Conservation (phyloP, 1,140 invertebrate genomes). For the Drosophila leontia region DNA sequence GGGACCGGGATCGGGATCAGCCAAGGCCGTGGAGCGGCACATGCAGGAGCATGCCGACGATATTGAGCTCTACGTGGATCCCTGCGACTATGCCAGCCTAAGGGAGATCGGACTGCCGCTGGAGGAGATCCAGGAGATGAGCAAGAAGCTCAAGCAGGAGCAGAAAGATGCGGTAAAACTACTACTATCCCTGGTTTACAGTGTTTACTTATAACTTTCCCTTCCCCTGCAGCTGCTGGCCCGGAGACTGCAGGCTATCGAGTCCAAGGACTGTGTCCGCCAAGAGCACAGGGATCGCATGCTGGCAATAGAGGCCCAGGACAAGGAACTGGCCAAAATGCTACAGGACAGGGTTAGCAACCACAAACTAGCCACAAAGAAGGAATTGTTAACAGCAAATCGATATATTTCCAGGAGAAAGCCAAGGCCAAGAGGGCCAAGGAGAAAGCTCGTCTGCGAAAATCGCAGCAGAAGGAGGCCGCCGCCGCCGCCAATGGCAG, state of each 20-base stretch:
- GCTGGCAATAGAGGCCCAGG: conserved; percentile 95
- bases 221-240: conserved; percentile 84
- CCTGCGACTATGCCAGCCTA: conserved; percentile 79
- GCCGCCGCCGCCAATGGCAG: conserved; percentile 80
- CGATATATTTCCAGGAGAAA: conserved; percentile 86
- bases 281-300: conserved; percentile 86
- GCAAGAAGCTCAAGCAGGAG: conserved; percentile 87
- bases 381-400: too few relatives aligned
- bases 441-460: conserved; percentile 88
- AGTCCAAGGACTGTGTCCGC: conserved; percentile 87
- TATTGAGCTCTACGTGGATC: conserved; percentile 83
- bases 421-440: conserved; percentile 89
- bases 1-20: conserved; percentile 10
- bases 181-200: too few relatives aligned
- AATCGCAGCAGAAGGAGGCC: conserved; percentile 84
- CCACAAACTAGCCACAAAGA: neutral
- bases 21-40: conserved; percentile 67
- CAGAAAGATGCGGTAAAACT: conserved; percentile 86
- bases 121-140: conserved; percentile 87
- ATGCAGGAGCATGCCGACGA: conserved; percentile 81
- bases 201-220: neutral
- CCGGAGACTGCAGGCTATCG: conserved; percentile 87
- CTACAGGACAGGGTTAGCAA: conserved; percentile 91
- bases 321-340: conserved; percentile 94
- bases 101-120: conserved; percentile 87